A percentile compares a stretch with the other conserved stretches of the same genome.
Conservation (phyloP, 1,140 invertebrate genomes). For the Bombus terrestris region DNA sequence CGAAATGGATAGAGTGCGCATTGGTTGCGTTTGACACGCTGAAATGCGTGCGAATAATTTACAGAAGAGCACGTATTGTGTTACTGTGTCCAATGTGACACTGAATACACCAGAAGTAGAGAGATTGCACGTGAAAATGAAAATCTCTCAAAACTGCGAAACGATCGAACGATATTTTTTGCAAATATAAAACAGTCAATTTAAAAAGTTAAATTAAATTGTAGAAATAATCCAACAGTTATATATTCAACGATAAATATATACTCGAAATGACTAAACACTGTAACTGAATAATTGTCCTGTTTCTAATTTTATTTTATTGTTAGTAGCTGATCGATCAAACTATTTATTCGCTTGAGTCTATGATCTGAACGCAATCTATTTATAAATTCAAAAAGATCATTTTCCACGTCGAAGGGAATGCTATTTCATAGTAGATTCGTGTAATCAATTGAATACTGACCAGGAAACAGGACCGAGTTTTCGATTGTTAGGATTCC, state of each 20-base stretch:
- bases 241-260: too few species aligned
- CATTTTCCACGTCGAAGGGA: background rate
- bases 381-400: background rate
- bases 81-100: background rate
- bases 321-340: too few species aligned
- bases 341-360: background rate
- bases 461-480: background rate
- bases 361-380: background rate
- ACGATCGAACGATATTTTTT: background rate
- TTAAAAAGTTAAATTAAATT: background rate
- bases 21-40: slow-evolving; percentile 20
- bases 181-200: background rate
- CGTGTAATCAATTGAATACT: background rate
- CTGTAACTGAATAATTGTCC: too few species aligned
- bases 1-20: background rate
- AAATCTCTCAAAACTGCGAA: background rate
- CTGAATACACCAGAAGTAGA: background rate
- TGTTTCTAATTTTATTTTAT: too few species aligned
- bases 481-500: slow-evolving; percentile 17
- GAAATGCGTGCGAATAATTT: slow-evolving; percentile 13
- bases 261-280: too few species aligned
- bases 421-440: background rate
- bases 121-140: background rate
- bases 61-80: background rate
- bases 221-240: too few species aligned